Base-by-base conservation (phyloP, 2,888 invertebrate species). In the Sarcophaga carnaria region DNA sequence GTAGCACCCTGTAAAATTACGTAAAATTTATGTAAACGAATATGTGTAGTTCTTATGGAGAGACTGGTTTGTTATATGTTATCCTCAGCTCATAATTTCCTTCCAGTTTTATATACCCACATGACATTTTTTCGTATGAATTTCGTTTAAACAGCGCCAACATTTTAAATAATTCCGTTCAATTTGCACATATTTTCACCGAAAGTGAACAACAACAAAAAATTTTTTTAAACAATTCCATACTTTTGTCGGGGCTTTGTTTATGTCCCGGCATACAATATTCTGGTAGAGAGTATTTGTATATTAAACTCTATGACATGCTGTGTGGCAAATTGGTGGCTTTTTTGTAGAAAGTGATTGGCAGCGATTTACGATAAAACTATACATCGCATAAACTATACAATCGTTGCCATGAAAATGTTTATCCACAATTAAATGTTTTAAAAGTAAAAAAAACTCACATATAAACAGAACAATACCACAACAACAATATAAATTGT, bases 351-450 rank as follows among this genome's bases (percentile, higher is more conserved):
- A 72, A 83, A 69, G 62, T 86, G 83, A 86, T 86, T 86, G 86
- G 60, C 83, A 83, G 72, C 83, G 69, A 83, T 86, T 83, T 76
- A 72, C 76, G 77, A 83, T 80, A 80, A 80, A 77, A 80, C 82
- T 86, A 47, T 45, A 64, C 49, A 22, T 77, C 22, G 4, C 6
- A 66, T 11, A 74, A 63, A 3, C n/a, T 49, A 75, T 17, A 27
- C 17, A 37, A 5, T 71, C 49, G 49, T 49, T 49, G 49, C 12
- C 49, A 49, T 49, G 49, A 14, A 49, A 49, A 49, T 49, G 49
- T 49, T 49, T 37, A 14, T 49, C 0, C 49, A 14, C 49, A 49
- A 49, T 49, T 49, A 14, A 54, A 54, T 54, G 5, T 5, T 54
- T 54, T 54, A 0, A 54, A 54, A 54, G 17, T 12, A 10, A 54